phyloP scores from a whole-genome alignment of 2,113 vertebrate genomes.

The Hemicordylus capensis region DNA sequence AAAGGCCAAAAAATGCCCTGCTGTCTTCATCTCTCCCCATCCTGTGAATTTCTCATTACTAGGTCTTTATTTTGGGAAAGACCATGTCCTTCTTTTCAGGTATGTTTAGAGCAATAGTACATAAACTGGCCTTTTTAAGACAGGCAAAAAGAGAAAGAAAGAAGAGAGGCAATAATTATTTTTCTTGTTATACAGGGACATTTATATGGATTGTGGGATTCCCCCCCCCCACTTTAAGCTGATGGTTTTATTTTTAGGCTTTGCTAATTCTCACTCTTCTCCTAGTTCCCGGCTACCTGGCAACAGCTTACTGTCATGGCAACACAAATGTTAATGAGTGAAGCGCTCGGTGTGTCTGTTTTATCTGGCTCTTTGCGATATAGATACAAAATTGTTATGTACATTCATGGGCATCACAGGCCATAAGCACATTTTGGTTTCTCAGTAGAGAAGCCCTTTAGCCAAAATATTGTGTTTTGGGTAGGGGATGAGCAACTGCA shows the following conservation, averaged over 20 bases:
- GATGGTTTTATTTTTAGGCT: conserved; percentile 84
- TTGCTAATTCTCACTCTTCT: conserved; percentile 78
- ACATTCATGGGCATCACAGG: conserved; percentile 12
- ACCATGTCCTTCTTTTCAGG: conserved; percentile 35
- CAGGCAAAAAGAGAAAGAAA: neutral
- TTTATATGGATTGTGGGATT: conserved; percentile 55
- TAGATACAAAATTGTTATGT: conserved; percentile 14
- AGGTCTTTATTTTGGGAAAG: conserved; percentile 24
- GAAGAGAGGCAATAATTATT: conserved; percentile 37
- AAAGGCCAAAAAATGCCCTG: neutral
- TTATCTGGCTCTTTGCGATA: conserved; percentile 49
- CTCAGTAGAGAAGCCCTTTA: neutral
- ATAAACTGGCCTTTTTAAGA: conserved; percentile 9
- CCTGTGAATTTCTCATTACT: neutral
- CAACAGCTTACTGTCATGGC: conserved; percentile 82
- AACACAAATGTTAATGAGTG: conserved; percentile 71
- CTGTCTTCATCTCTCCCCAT: neutral
- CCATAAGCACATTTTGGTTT: neutral
- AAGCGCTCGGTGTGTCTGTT: conserved; percentile 60
- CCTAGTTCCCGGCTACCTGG: conserved; percentile 78
- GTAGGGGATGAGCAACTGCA: neutral
- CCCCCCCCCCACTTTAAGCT: neutral
- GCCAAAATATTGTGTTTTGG: accelerated
- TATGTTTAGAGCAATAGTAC: conserved; percentile 21
- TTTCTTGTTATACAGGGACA: conserved; percentile 65